Evolutionary conservation across 1,140 invertebrate species (phyloP).

Genomic region (Solen grandis): DNA sequence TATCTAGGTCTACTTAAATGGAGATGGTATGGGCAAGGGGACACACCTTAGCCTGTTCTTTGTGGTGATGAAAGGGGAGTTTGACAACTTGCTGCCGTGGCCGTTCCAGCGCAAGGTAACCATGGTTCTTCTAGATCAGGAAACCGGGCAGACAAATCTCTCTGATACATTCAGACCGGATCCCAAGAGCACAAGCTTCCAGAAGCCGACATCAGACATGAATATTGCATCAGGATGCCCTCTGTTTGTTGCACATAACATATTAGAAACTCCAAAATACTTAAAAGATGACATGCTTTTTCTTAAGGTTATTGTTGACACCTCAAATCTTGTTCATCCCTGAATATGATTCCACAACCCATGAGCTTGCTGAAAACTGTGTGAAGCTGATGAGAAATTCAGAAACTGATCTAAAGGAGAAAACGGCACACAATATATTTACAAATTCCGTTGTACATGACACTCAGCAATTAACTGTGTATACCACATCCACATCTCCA

Average conservation of each 20-base stretch:
- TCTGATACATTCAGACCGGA: constrained; percentile 75
- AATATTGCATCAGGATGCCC: constrained; percentile 77
- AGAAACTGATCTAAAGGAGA: too few species aligned
- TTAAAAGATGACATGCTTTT: constrained; percentile 75
- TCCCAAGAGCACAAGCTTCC: constrained; percentile 68
- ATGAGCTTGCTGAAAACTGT: too few species aligned
- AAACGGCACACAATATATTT: too few species aligned
- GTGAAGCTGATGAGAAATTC: too few species aligned
- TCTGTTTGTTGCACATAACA: constrained; percentile 65
- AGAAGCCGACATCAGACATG: constrained; percentile 72
- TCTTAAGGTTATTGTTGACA: constrained; percentile 71
- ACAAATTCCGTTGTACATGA: too few species aligned
- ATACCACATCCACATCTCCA: too few species aligned
- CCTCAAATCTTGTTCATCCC: constrained; percentile 13
- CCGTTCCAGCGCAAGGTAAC: constrained; percentile 77
- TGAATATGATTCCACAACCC: too few species aligned
- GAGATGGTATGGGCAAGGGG: constrained; percentile 76
- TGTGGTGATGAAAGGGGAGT: constrained; percentile 76
- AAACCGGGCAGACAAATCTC: constrained; percentile 60
- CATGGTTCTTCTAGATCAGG: constrained; percentile 72
- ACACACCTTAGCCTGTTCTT: constrained; percentile 77
- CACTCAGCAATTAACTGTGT: too few species aligned
- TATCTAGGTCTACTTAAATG: constrained; percentile 71
- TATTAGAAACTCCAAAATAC: constrained; percentile 64
- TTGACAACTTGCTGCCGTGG: constrained; percentile 75